Evolutionary conservation across 2,797 vertebrate species (phyloP).

Genomic region (Pyrocephalus nanus): DNA sequence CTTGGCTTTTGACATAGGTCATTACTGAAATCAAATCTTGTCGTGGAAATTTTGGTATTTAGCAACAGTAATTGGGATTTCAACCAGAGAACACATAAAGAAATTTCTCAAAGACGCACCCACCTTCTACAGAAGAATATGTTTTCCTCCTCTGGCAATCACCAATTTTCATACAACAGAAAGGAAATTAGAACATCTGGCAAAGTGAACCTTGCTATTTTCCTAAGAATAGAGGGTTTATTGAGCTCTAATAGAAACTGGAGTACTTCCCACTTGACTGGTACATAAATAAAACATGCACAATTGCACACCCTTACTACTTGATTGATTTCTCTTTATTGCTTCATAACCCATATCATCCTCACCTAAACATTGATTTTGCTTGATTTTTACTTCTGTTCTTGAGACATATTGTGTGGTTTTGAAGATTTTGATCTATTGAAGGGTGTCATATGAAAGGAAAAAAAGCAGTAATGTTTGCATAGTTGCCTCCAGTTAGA

Average conservation of each 20-base stretch:
- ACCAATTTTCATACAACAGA: neutral
- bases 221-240: neutral
- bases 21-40: neutral
- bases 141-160: neutral
- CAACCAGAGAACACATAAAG: neutral
- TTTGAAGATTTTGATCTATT: neutral
- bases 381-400: neutral
- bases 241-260: neutral
- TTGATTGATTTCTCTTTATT: neutral
- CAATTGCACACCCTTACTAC: neutral
- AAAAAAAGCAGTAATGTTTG: neutral
- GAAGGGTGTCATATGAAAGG: neutral
- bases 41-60: neutral
- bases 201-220: neutral
- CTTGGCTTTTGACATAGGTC: neutral
- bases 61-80: neutral
- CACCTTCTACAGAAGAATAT: neutral
- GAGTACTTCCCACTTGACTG: neutral
- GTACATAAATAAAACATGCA: neutral
- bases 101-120: neutral
- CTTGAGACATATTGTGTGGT: neutral
- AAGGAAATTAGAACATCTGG: constrained; percentile 53
- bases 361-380: neutral
- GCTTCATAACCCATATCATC: neutral
- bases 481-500: neutral